Percentiles rank a stretch among this genome's conserved stretches.
phyloP scores from a whole-genome alignment of 2,888 invertebrate genomes.

The Capitulum mitella region DNA sequence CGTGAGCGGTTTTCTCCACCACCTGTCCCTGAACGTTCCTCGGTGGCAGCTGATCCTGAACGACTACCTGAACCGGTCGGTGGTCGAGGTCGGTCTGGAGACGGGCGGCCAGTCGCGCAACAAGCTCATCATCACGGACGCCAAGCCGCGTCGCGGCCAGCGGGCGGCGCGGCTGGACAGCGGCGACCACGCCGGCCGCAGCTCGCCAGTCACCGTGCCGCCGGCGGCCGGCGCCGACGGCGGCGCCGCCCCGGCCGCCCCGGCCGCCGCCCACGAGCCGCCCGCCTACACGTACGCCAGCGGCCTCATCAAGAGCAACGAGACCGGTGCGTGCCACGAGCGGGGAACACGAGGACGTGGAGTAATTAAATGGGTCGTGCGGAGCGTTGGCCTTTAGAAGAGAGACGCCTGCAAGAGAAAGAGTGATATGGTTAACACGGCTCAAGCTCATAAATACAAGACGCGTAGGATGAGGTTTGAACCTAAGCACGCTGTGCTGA shows the following conservation, averaged over 20 bases:
- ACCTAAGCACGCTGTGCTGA: no score
- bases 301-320: constrained; percentile 16
- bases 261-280: background rate
- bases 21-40: no score
- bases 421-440: background rate
- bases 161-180: background rate
- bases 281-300: constrained; percentile 18
- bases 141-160: background rate
- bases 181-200: constrained; percentile 16
- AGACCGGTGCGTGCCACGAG: background rate
- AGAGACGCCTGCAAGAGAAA: no score
- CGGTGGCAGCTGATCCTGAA: constrained; percentile 9
- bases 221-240: background rate
- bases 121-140: background rate
- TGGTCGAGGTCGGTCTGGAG: constrained; percentile 17
- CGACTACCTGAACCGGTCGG: background rate
- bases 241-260: background rate
- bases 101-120: constrained; percentile 13
- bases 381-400: no score
- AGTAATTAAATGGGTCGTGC: no score
- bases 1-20: no score
- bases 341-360: no score
- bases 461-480: no score
- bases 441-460: no score
- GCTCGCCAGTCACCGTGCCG: constrained; percentile 15